Conservation (phyloP, 1,140 invertebrate genomes). For the Drosophila pallidifrons region DNA sequence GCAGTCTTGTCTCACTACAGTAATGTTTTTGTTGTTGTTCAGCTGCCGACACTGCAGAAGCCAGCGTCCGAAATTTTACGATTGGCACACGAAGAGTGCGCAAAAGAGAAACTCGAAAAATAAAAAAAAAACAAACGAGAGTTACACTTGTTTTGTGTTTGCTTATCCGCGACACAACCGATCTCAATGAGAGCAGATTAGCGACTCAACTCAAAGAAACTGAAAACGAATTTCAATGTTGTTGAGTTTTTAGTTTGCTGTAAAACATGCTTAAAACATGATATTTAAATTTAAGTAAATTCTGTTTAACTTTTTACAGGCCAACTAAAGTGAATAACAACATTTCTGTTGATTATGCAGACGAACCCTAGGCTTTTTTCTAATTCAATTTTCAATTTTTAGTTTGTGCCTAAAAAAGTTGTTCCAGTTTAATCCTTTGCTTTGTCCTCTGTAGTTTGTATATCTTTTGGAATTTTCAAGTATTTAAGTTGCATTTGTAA, state of each 20-base stretch:
- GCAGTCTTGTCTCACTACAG: too few relatives aligned
- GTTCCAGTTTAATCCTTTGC: not conserved
- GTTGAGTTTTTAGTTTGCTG: not conserved
- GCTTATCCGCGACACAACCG: too few relatives aligned
- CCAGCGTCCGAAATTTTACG: too few relatives aligned
- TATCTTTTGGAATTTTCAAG: slow-evolving; percentile 8
- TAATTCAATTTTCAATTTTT: not conserved
- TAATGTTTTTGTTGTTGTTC: too few relatives aligned
- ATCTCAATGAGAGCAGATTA: too few relatives aligned
- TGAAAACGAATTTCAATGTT: slow-evolving; percentile 33
- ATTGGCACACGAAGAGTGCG: too few relatives aligned
- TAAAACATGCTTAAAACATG: too few relatives aligned
- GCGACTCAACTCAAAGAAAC: not conserved
- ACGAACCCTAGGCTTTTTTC: not conserved
- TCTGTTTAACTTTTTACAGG: not conserved
- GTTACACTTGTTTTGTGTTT: too few relatives aligned
- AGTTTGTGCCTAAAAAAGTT: not conserved
- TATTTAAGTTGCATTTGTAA: not conserved
- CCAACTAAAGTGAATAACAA: not conserved
- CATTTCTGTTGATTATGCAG: not conserved
- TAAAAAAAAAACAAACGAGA: too few relatives aligned
- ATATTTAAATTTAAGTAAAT: not conserved
- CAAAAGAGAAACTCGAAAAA: too few relatives aligned
- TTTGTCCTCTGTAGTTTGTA: too few relatives aligned
- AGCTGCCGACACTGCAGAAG: too few relatives aligned